Percentiles rank a stretch among this genome's conserved stretches.
phyloP scores from a whole-genome alignment of 2,888 invertebrate species.

The Cheilosia urbana region DNA sequence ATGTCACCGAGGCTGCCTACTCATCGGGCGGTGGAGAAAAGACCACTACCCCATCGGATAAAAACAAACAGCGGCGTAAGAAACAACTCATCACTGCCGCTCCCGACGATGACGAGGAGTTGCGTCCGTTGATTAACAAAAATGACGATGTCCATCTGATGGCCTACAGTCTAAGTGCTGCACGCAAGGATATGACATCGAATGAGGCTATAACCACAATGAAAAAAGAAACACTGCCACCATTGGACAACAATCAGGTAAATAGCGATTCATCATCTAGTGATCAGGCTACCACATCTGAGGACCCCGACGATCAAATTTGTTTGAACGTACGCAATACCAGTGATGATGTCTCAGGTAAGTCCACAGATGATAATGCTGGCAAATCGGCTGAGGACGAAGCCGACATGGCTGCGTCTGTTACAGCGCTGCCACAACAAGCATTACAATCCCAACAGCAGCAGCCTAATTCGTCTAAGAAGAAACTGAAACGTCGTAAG shows the following conservation, averaged over 20 bases:
- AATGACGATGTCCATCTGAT: constrained; percentile 59
- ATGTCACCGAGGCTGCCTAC: constrained; percentile 77
- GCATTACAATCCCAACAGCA: constrained; percentile 50
- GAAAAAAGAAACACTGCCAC: constrained; percentile 62
- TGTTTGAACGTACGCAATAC: constrained; percentile 29
- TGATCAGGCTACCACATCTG: constrained; percentile 71
- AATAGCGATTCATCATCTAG: constrained; percentile 73
- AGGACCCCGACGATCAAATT: constrained; percentile 64
- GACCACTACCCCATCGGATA: constrained; percentile 78
- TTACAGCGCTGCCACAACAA: constrained; percentile 39
- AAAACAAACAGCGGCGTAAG: constrained; percentile 80
- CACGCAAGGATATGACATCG: constrained; percentile 6
- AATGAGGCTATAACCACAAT: constrained; percentile 22
- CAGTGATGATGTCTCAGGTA: constrained; percentile 26
- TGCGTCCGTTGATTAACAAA: constrained; percentile 82
- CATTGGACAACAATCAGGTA: constrained; percentile 69
- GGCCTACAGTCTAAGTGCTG: constrained; percentile 27
- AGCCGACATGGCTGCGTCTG: constrained; percentile 25
- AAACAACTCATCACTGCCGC: constrained; percentile 76
- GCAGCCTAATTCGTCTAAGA: constrained; percentile 80
- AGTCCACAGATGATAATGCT: constrained; percentile 22
- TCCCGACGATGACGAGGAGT: constrained; percentile 81
- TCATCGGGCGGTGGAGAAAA: constrained; percentile 80
- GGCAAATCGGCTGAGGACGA: constrained; percentile 63
- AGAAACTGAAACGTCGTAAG: constrained; percentile 83